phyloP scores from a whole-genome alignment of 2,797 vertebrate species.

The Synaphobranchus kaupii region DNA sequence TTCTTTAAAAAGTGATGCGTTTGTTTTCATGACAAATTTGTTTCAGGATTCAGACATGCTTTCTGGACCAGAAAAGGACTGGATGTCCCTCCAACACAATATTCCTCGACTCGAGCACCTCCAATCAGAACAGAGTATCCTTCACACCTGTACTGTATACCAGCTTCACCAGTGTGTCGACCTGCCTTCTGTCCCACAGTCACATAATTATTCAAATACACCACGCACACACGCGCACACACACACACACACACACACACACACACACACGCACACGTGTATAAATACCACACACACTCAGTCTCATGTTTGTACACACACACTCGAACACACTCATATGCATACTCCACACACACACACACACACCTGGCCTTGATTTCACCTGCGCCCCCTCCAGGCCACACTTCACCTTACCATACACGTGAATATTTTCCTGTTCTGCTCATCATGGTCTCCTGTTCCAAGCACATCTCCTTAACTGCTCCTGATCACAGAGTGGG shows the following conservation, averaged over 20 bases:
- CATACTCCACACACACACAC: neutral
- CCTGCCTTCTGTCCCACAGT: neutral
- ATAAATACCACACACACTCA: constrained; percentile 6
- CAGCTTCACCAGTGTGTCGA: neutral
- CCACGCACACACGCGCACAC: neutral
- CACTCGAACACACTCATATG: neutral
- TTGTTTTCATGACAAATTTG: neutral
- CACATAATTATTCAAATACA: constrained; percentile 1
- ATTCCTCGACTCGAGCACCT: constrained; percentile 75
- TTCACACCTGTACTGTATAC: constrained; percentile 52
- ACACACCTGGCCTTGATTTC: neutral
- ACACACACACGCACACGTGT: no score
- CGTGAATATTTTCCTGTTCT: neutral
- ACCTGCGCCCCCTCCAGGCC: neutral
- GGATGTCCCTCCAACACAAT: constrained; percentile 74
- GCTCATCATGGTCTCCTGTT: constrained; percentile 1
- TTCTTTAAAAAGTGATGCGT: neutral
- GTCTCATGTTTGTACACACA: neutral
- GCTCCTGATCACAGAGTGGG: constrained; percentile 76
- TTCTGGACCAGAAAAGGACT: constrained; percentile 74
- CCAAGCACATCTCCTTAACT: constrained; percentile 69
- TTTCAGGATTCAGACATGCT: constrained; percentile 84
- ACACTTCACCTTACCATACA: neutral
- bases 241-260: neutral
- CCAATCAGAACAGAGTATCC: constrained; percentile 82